A percentile compares a stretch with the other conserved stretches of the same genome.
These are phyloP conservation scores for Cheiracanthium punctorium DNA, from an alignment of 2,888 invertebrate species.

Conservation along the genomic window DNA sequence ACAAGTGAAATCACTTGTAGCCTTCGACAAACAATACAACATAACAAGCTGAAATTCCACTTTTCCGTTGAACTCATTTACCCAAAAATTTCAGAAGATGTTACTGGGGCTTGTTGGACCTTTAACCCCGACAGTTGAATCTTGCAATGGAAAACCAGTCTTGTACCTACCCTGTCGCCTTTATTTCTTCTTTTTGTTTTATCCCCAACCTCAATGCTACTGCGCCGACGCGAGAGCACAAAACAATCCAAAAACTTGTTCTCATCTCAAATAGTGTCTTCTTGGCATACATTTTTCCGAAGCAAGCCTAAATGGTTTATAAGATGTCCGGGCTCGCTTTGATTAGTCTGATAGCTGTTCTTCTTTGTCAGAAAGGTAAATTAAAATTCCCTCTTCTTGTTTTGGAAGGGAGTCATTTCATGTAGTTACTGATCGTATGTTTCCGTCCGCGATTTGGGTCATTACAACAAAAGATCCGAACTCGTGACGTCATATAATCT, in stretches of 20 bases:
- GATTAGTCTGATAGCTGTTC: constrained; percentile 20
- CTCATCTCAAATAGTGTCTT: not conserved
- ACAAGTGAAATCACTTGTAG: too few relatives aligned
- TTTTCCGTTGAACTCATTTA: not conserved
- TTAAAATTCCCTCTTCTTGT: not conserved
- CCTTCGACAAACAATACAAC: too few relatives aligned
- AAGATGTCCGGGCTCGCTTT: constrained; percentile 25
- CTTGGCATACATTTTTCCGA: constrained; percentile 13
- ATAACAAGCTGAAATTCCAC: too few relatives aligned
- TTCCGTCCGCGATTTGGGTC: not conserved
- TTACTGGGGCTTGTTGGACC: not conserved
- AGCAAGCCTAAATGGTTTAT: not conserved
- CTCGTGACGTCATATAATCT: not conserved
- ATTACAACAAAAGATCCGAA: not conserved
- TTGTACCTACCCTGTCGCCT: not conserved
- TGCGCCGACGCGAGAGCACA: not conserved
- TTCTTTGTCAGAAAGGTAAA: constrained; percentile 39
- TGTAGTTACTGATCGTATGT: not conserved
- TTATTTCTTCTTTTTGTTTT: too few relatives aligned
- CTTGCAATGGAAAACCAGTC: not conserved
- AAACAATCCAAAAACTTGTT: not conserved
- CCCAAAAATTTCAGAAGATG: not conserved
- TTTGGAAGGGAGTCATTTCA: not conserved
- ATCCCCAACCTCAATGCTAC: too few relatives aligned
- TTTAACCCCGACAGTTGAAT: not conserved